Conservation (phyloP, 2,888 invertebrate genomes). For the Crocallis elinguaria region DNA sequence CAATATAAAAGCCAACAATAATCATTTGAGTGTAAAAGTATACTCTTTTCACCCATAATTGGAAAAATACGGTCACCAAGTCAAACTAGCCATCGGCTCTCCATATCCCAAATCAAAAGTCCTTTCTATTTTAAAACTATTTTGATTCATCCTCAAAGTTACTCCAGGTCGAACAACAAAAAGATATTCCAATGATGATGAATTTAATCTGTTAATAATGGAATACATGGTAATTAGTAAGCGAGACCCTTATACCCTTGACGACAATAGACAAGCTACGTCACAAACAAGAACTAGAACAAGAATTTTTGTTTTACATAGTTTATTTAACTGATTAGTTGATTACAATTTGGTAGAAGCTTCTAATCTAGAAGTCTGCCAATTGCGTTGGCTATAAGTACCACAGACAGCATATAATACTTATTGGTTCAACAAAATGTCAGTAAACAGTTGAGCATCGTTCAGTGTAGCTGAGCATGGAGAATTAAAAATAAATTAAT, state of each 20-base stretch:
- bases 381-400: not conserved
- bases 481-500: no score
- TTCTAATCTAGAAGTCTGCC: slow-evolving; percentile 35
- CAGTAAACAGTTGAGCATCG: no score
- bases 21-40: no score
- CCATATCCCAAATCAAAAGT: no score
- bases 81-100: no score
- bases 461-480: no score
- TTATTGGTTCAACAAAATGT: no score
- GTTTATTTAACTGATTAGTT: slow-evolving; percentile 42
- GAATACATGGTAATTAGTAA: slow-evolving; percentile 57
- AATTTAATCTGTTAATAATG: slow-evolving; percentile 60
- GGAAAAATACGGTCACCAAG: no score
- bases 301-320: slow-evolving; percentile 39
- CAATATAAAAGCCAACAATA: no score
- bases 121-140: not conserved
- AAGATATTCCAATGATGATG: slow-evolving; percentile 53
- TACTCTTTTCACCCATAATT: no score
- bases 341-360: slow-evolving; percentile 50
- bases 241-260: slow-evolving; percentile 53
- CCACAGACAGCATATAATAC: not conserved
- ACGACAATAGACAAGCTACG: slow-evolving; percentile 38
- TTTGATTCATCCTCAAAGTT: not conserved
- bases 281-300: slow-evolving; percentile 45
- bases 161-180: slow-evolving; percentile 51